Conservation (phyloP, 1,140 invertebrate genomes). For the Bactericera cockerelli region DNA sequence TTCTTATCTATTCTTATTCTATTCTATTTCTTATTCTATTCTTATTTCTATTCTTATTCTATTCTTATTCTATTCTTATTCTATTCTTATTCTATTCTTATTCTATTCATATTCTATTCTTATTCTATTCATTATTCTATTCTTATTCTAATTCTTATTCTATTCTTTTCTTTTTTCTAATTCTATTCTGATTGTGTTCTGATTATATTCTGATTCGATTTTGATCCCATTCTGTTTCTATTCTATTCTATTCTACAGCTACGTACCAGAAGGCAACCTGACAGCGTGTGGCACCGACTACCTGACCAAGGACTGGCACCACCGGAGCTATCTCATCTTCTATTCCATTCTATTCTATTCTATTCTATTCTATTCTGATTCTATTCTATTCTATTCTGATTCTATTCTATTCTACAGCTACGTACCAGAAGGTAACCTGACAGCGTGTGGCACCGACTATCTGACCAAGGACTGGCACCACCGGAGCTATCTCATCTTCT, state of each 20-base stretch:
- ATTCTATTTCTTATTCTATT: no score
- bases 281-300: conserved; percentile 76
- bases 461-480: conserved; percentile 45
- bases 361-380: no score
- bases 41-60: no score
- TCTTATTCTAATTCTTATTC: no score
- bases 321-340: conserved; percentile 48
- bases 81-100: no score
- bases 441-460: conserved; percentile 72
- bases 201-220: conserved; percentile 53
- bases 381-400: neutral
- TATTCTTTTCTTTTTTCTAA: no score
- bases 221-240: conserved; percentile 42
- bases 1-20: no score
- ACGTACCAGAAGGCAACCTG: conserved; percentile 76
- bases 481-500: conserved; percentile 50
- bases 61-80: no score
- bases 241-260: no score
- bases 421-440: conserved; percentile 76
- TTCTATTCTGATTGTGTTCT: neutral
- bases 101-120: no score
- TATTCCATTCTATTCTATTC: conserved; percentile 31
- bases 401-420: conserved; percentile 36
- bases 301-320: conserved; percentile 44
- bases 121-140: no score